Evolutionary conservation across 2,113 vertebrate species (phyloP).

Genomic region (Lampris incognitus): DNA sequence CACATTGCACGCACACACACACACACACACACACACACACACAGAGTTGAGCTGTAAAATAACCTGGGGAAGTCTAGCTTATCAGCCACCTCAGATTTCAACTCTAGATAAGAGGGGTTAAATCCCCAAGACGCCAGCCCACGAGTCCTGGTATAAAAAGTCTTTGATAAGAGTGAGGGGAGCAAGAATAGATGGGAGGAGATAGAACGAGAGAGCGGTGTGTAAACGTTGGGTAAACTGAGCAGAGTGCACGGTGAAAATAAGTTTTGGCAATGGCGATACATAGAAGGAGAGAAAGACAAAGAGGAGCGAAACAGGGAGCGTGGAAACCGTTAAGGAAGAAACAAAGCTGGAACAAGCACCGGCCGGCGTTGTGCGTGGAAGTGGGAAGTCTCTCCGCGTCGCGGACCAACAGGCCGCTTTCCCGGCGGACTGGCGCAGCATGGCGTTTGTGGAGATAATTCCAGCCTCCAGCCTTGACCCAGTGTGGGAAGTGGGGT

Average conservation of each 20-base stretch:
- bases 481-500: neutral
- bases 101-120: constrained; percentile 43
- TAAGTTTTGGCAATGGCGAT: neutral
- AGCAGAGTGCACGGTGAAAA: neutral
- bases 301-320: neutral
- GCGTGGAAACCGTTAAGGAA: too few species aligned
- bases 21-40: neutral
- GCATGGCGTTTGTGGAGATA: too few species aligned
- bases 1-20: neutral
- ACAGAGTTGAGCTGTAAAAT: neutral
- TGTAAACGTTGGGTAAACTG: neutral
- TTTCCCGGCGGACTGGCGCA: neutral
- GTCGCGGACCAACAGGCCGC: neutral
- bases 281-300: neutral
- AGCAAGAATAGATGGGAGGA: neutral
- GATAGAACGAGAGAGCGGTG: neutral
- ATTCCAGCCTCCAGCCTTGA: too few species aligned
- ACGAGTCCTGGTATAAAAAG: neutral
- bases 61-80: too few species aligned
- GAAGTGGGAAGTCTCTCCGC: neutral
- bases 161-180: neutral
- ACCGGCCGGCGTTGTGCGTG: neutral
- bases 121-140: constrained; percentile 21
- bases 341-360: too few species aligned
- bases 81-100: constrained; percentile 9